Base-by-base conservation (phyloP, 2,888 invertebrate genomes). In the Yponomeuta plumbellus region DNA sequence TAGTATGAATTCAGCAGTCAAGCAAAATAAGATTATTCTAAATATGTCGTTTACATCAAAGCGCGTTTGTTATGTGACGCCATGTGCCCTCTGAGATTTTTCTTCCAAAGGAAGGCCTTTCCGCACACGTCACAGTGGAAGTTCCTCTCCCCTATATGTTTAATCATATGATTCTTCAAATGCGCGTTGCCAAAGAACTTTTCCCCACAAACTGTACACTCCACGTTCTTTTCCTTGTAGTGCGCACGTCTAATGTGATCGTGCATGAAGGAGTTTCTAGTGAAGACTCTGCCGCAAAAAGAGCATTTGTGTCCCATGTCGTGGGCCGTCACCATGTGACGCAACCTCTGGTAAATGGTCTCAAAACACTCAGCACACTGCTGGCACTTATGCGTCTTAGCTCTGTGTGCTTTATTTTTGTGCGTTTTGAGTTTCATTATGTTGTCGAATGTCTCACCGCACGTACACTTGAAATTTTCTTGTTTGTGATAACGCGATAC, bases 321-420 rank as follows among this genome's bases (percentile, higher is more conserved):
- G 52, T 90, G 90, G 2, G 86, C 88, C 0, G 80, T 71, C 0
- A 83, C 87, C 90, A 90, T 88, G 61, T 91, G 90, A 13, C 84
- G 70, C 0, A 87, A 87, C 6, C 88, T 71, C 64, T 85, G 86
- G 66, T 88, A 88, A 62, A 86, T 85, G 17, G 86, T 88, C 40
- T 81, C 80, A 64, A 92, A 92, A 0, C 74, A 81, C 52, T 81
- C 75, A 0, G 87, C 70, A 64, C 92, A 92, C 0, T 86, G 79
- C 3, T 86, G 74, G 70, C 94, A 94, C 66, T 89, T 90, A 71
- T 86, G 92, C 39, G 89, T 92, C 69, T 89, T 92, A 39, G 91
- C 83, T 86, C 21, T 84, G 17, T 89, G 89, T 11, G 78, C 79
- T 62, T 87, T 85, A 44, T 85, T 86, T 70, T 85, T 85, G 70